phyloP scores from a whole-genome alignment of 35 echinoderm and acorn worm species.

The Heliocidaris erythrogramma region DNA sequence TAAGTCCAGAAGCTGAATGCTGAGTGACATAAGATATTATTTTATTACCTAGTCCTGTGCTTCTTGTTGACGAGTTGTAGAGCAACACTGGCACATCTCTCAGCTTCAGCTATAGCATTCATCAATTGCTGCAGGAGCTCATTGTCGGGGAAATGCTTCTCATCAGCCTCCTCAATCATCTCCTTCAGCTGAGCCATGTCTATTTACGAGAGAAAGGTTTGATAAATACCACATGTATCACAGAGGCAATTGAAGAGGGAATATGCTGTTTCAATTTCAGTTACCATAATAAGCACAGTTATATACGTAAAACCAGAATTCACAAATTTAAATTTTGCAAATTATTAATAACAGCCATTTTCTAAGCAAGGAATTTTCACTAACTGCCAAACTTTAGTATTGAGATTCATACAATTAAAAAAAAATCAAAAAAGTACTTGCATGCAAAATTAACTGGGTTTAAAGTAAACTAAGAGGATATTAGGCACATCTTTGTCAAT shows the following conservation, averaged over 20 bases:
- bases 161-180: conserved; percentile 93
- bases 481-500: too few species aligned
- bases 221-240: neutral
- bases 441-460: too few species aligned
- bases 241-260: too few species aligned
- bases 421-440: too few species aligned
- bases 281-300: neutral
- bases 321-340: too few species aligned
- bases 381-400: too few species aligned
- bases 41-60: conserved; percentile 70
- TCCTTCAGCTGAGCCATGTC: conserved; percentile 83
- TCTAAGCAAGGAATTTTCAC: too few species aligned
- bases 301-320: neutral
- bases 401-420: too few species aligned
- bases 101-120: conserved; percentile 80
- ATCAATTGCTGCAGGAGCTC: conserved; percentile 90
- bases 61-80: conserved; percentile 91
- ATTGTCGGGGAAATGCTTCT: conserved; percentile 97
- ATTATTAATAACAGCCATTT: too few species aligned
- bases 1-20: neutral
- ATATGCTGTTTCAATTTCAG: neutral
- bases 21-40: neutral
- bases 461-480: too few species aligned
- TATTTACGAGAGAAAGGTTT: conserved; percentile 20
- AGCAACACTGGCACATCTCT: conserved; percentile 83